These are phyloP conservation scores for Synodontis membranacea DNA, from an alignment of 2,113 vertebrate genomes.

Conservation along the genomic window DNA sequence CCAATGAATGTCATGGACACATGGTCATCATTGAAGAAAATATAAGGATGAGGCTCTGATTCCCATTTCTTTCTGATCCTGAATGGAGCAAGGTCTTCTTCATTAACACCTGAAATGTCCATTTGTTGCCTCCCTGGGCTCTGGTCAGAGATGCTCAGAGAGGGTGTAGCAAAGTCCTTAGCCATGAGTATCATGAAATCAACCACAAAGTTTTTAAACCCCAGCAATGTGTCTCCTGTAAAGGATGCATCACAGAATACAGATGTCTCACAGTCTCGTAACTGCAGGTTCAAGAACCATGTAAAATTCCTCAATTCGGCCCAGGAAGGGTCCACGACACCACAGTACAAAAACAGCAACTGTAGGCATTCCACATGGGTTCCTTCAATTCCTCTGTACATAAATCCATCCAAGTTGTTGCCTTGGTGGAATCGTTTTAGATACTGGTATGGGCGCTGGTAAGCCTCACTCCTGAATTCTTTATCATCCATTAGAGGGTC, in stretches of 20 bases:
- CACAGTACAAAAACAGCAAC: constrained; percentile 84
- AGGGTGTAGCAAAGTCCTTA: constrained; percentile 92
- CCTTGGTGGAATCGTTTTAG: constrained; percentile 75
- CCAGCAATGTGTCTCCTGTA: constrained; percentile 78
- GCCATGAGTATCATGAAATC: constrained; percentile 97
- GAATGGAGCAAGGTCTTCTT: constrained; percentile 89
- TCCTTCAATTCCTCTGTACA: constrained; percentile 75
- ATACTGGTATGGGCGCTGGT: constrained; percentile 93
- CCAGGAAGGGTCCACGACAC: constrained; percentile 88
- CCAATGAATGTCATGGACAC: constrained; percentile 94
- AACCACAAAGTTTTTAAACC: constrained; percentile 94
- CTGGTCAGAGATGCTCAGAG: constrained; percentile 86
- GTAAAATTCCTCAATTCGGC: constrained; percentile 88
- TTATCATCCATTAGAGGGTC: constrained; percentile 84
- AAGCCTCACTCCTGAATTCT: constrained; percentile 82
- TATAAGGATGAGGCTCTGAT: constrained; percentile 90
- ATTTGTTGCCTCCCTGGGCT: constrained; percentile 76
- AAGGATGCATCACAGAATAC: constrained; percentile 81
- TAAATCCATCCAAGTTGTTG: constrained; percentile 75
- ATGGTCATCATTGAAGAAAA: constrained; percentile 91
- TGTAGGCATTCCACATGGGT: constrained; percentile 83
- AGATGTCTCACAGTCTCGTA: constrained; percentile 86
- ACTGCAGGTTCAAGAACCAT: constrained; percentile 86
- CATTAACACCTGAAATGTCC: constrained; percentile 63
- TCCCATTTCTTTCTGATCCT: constrained; percentile 90